These are phyloP conservation scores for Euplexia lucipara DNA, from an alignment of 2,888 invertebrate genomes.

Conservation along the genomic window DNA sequence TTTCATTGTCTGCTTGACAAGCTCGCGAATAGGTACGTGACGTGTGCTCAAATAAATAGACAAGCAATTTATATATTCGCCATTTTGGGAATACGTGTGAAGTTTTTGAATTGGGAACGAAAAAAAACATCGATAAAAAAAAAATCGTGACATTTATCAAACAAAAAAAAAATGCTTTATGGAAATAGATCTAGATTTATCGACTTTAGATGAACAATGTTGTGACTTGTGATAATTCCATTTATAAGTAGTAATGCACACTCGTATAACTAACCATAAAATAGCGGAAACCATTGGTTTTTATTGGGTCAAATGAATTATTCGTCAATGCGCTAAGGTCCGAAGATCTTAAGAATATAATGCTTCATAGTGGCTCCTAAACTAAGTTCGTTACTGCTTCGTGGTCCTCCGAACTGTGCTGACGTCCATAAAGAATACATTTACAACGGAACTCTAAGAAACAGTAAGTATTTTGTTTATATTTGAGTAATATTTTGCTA, in stretches of 20 bases:
- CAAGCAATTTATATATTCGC: not conserved
- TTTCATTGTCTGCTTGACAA: slow-evolving; percentile 37
- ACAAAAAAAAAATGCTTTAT: not conserved
- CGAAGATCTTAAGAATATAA: slow-evolving; percentile 22
- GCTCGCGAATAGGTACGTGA: slow-evolving; percentile 33
- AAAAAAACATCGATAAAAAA: slow-evolving; percentile 7
- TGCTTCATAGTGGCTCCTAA: slow-evolving; percentile 9
- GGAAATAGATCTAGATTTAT: not conserved
- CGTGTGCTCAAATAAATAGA: slow-evolving; percentile 37
- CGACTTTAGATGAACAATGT: not conserved
- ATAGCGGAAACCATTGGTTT: slow-evolving; percentile 21
- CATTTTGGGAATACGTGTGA: slow-evolving; percentile 29
- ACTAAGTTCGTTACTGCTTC: slow-evolving; percentile 17
- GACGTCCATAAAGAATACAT: slow-evolving; percentile 34
- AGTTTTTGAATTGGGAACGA: slow-evolving; percentile 5
- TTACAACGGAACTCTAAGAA: slow-evolving; percentile 9
- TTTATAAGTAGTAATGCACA: not conserved
- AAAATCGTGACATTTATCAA: not conserved
- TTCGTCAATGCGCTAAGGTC: slow-evolving; percentile 7
- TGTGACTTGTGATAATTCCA: not conserved
- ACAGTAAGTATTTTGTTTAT: slow-evolving; percentile 47
- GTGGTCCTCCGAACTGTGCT: slow-evolving; percentile 21
- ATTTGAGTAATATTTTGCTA: slow-evolving; percentile 11
- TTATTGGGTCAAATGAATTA: slow-evolving; percentile 23
- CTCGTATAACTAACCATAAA: not conserved